phyloP scores from a whole-genome alignment of 2,797 vertebrate species.

The Chrosomus eos region DNA sequence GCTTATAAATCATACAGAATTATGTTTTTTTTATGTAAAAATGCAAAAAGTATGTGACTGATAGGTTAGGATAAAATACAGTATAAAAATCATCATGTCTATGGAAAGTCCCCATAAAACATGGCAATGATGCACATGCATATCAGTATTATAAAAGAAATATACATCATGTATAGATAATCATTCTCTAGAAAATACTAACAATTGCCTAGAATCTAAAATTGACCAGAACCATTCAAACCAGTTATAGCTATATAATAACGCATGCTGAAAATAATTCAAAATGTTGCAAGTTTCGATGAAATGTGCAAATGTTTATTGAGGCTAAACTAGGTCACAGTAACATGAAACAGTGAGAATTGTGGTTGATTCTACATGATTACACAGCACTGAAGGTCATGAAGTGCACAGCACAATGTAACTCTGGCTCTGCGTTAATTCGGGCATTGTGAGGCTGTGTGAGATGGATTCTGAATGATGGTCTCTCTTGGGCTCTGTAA shows the following conservation, averaged over 20 bases:
- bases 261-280: not conserved
- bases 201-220: not conserved
- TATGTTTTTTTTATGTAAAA: no score
- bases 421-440: slow-evolving; percentile 62
- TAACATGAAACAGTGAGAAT: slow-evolving; percentile 33
- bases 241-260: no score
- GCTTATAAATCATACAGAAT: no score
- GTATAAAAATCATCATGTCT: not conserved
- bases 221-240: no score
- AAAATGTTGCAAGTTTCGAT: not conserved
- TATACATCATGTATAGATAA: not conserved
- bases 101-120: not conserved
- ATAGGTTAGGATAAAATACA: not conserved
- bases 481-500: slow-evolving; percentile 64
- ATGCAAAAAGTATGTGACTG: not conserved
- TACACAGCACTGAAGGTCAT: slow-evolving; percentile 8
- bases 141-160: not conserved
- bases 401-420: slow-evolving; percentile 23
- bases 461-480: slow-evolving; percentile 57
- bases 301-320: not conserved
- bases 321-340: slow-evolving; percentile 1
- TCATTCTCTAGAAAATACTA: no score
- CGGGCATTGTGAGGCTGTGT: slow-evolving; percentile 48
- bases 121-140: no score
- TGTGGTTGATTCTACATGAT: slow-evolving; percentile 22